These are phyloP conservation scores for Archivesica marissinica DNA, from an alignment of 1,140 invertebrate genomes.

Conservation along the genomic window DNA sequence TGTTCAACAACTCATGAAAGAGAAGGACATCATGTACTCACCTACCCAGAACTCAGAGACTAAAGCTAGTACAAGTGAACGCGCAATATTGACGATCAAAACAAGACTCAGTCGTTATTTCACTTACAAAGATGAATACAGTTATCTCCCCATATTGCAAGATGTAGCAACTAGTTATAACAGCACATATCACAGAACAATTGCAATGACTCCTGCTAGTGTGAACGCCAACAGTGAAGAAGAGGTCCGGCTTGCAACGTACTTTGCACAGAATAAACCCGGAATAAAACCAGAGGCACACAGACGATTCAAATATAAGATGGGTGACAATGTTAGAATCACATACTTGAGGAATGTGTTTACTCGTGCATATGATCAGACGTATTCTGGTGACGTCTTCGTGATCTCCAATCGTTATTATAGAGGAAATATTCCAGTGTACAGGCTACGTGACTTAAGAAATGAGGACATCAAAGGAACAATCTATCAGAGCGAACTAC, in stretches of 20 bases:
- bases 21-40: too few species aligned
- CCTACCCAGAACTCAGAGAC: too few species aligned
- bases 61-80: too few species aligned
- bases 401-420: background rate
- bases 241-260: conserved; percentile 23
- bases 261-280: conserved; percentile 25
- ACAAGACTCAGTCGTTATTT: too few species aligned
- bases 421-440: conserved; percentile 31
- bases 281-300: background rate
- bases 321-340: conserved; percentile 56
- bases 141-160: too few species aligned
- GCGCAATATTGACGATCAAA: too few species aligned
- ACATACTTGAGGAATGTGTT: conserved; percentile 39
- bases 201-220: conserved; percentile 30
- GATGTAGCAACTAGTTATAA: conserved; percentile 41
- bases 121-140: too few species aligned
- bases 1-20: too few species aligned
- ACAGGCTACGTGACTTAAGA: conserved; percentile 35
- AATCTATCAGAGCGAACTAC: conserved; percentile 60
- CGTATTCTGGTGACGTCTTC: conserved; percentile 40
- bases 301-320: conserved; percentile 55
- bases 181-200: conserved; percentile 29
- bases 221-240: conserved; percentile 5
- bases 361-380: conserved; percentile 57
- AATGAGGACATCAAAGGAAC: conserved; percentile 55